These are phyloP conservation scores for Pygocentrus nattereri DNA, from an alignment of 2,797 vertebrate genomes.

Conservation along the genomic window DNA sequence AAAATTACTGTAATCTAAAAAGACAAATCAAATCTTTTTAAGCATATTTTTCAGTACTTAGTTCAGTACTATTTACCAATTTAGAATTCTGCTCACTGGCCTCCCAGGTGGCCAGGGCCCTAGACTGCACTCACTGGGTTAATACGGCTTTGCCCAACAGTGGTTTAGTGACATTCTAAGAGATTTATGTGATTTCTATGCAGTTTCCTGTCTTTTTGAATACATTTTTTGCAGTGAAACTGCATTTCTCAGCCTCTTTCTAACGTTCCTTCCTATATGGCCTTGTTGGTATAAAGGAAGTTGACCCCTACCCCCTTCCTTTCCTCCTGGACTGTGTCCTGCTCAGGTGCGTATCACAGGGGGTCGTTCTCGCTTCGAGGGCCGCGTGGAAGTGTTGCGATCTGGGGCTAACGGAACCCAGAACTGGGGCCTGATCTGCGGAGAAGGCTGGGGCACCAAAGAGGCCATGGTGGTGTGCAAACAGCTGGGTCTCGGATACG, in stretches of 20 bases:
- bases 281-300: conserved; percentile 30
- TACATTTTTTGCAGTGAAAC: conserved; percentile 28
- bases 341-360: conserved; percentile 91
- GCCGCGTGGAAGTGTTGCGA: conserved; percentile 88
- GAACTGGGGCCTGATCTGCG: conserved; percentile 93
- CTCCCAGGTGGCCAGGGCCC: not conserved
- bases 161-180: not conserved
- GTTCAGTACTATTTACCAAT: not conserved
- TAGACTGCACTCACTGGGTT: not conserved
- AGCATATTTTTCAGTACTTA: not conserved
- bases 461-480: conserved; percentile 94
- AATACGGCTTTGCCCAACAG: not conserved
- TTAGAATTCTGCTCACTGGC: not conserved
- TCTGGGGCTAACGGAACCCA: conserved; percentile 75
- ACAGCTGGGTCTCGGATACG: conserved; percentile 94
- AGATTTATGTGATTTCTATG: not conserved
- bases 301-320: conserved; percentile 38
- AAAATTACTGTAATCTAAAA: not conserved
- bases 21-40: not conserved
- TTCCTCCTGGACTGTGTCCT: conserved; percentile 66
- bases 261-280: conserved; percentile 44
- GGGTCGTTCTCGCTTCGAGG: conserved; percentile 90
- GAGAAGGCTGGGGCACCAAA: conserved; percentile 90
- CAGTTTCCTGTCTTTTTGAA: not conserved
- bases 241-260: conserved; percentile 14